These are phyloP conservation scores for Phyllotis vaccarum DNA, from an alignment of 2,797 vertebrate genomes.

Conservation along the genomic window DNA sequence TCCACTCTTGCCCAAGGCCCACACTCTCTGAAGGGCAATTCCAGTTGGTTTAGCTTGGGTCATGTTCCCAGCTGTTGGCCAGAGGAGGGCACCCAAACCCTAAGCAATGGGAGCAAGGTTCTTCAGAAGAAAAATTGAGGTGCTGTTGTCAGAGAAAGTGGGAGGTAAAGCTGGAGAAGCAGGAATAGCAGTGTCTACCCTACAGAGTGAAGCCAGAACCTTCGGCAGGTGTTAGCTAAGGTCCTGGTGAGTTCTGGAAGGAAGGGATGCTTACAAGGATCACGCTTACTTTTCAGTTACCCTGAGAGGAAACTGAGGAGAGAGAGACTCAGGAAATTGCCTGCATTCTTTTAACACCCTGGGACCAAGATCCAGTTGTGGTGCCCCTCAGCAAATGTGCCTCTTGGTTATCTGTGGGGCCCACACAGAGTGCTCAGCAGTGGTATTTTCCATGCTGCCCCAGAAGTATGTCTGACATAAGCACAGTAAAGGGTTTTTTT, in stretches of 20 bases:
- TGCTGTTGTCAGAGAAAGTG: background rate
- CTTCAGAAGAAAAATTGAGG: conserved; percentile 5
- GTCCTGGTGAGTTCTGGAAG: background rate
- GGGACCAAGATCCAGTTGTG: background rate
- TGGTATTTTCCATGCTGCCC: background rate
- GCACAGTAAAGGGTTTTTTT: background rate
- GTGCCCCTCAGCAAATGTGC: too few relatives aligned
- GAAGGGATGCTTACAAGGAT: background rate
- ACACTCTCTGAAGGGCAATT: conserved; percentile 4
- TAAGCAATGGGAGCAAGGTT: conserved; percentile 4
- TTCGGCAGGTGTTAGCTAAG: accelerated
- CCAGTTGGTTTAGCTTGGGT: background rate
- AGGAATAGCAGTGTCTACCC: background rate
- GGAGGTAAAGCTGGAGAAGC: background rate
- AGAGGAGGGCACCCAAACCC: conserved; percentile 75
- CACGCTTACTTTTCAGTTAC: background rate
- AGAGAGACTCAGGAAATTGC: background rate
- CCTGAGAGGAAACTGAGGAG: background rate
- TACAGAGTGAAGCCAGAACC: background rate
- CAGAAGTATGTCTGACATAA: background rate
- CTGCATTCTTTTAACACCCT: background rate
- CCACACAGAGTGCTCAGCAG: background rate
- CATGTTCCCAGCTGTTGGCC: conserved; percentile 47
- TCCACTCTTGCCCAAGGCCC: background rate
- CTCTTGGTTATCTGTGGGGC: background rate